Base-by-base conservation (phyloP, 2,797 vertebrate genomes). In the Perodicticus potto region DNA sequence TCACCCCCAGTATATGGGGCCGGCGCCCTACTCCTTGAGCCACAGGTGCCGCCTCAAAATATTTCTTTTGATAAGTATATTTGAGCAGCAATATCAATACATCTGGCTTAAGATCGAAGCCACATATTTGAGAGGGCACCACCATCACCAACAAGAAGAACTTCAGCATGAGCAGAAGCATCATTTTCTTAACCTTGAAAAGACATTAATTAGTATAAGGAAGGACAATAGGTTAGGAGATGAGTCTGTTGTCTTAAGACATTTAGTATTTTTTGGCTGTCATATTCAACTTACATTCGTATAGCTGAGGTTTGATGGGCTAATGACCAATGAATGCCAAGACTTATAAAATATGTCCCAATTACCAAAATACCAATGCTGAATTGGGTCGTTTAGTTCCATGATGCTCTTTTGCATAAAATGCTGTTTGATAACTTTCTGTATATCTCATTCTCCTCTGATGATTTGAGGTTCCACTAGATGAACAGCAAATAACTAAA, bases 161-260 rank as follows among this genome's bases (percentile, higher is more conserved):
- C 7, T 70, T 82, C 13, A 53, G 43, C 19, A 12, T 70, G 49
- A 80, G 32, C 16, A 29, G 55, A 37, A 91, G 22, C 43, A 78
- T 55, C 13, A 11, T 76, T 97, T 97, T 96, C 80, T 91, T 80
- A 92, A 93, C 49, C 70, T 53, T 37, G 80, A 63, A 87, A 12
- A 8, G 14, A 94, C 65, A 57, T n/a, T 72, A 91, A 59, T 78
- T 73, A 94, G 29, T 14, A 82, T 25, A 70, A 95, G 37, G 81
- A 2, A 49, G 6, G 49, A 73, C 0, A 6, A 19, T 59, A 73
- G 61, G 37, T 7, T 57, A 91, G 86, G 91, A 92, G 80, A 37
- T 8, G 22, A 93, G 32, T 85, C n/a, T 45, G 3, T 86, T 43
- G 32, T 91, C 34, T 34, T 40, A 67, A 55, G 88, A 49, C 4